Conservation (phyloP, 1,140 invertebrate species). For the Aphelenchoides besseyi region DNA sequence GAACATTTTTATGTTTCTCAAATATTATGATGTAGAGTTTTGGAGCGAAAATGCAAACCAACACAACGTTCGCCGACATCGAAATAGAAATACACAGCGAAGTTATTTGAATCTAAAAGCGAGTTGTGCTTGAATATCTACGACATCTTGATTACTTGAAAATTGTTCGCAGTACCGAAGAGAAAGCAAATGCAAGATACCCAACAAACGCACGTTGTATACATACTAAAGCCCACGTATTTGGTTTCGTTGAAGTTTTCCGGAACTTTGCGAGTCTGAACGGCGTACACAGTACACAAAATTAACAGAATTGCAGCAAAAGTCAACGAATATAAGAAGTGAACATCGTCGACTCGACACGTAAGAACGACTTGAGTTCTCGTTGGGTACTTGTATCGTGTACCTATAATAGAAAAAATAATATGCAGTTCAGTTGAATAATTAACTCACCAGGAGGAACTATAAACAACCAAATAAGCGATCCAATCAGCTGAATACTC, state of each 20-base stretch:
- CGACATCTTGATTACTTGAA: slow-evolving; percentile 63
- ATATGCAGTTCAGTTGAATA: background rate
- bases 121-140: background rate
- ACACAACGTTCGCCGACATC: slow-evolving; percentile 66
- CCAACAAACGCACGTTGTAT: slow-evolving; percentile 77
- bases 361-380: slow-evolving; percentile 68
- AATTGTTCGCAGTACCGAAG: slow-evolving; percentile 68
- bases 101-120: slow-evolving; percentile 66
- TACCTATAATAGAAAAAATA: slow-evolving; percentile 35
- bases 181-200: slow-evolving; percentile 74
- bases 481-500: slow-evolving; percentile 69
- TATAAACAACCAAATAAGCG: slow-evolving; percentile 70
- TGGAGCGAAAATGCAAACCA: slow-evolving; percentile 69
- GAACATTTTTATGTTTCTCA: slow-evolving; percentile 71
- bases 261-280: slow-evolving; percentile 74
- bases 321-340: slow-evolving; percentile 72
- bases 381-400: slow-evolving; percentile 64
- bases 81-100: slow-evolving; percentile 67
- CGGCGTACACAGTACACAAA: slow-evolving; percentile 73
- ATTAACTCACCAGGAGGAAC: slow-evolving; percentile 68
- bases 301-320: slow-evolving; percentile 74
- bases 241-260: slow-evolving; percentile 73
- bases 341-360: slow-evolving; percentile 73
- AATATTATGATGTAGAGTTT: slow-evolving; percentile 71
- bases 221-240: slow-evolving; percentile 75